A percentile compares a stretch with the other conserved stretches of the same genome.
Conservation (phyloP, 2,888 invertebrate genomes). For the Eilema griseolum region DNA sequence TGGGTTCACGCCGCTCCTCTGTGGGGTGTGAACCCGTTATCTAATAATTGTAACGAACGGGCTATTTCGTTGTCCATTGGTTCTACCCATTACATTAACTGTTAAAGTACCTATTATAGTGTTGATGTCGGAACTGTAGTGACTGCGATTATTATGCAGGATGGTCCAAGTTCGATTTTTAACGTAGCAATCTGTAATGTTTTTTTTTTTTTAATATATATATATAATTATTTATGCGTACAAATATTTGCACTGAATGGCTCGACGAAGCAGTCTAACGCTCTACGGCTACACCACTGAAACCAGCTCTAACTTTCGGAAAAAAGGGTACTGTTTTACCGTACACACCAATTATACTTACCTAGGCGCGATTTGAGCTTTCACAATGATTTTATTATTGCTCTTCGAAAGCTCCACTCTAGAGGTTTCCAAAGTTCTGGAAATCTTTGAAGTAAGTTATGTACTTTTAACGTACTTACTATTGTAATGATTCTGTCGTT, state of each 20-base stretch:
- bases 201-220: no score
- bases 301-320: background rate
- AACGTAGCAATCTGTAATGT: background rate
- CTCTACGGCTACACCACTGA: background rate
- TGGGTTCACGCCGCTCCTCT: background rate
- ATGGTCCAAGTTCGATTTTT: background rate
- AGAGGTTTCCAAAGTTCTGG: no score
- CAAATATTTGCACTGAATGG: background rate
- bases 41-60: background rate
- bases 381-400: background rate
- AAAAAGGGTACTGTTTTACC: no score
- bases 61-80: background rate
- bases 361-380: background rate
- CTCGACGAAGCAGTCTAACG: background rate
- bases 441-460: background rate
- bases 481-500: slow-evolving; percentile 28
- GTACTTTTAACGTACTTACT: background rate
- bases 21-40: background rate
- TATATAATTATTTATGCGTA: background rate
- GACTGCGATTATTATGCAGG: background rate
- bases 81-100: background rate
- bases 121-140: background rate
- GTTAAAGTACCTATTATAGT: background rate
- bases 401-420: background rate
- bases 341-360: background rate